Evolutionary conservation across 2,797 vertebrate species (phyloP), one percentile per base, ranked within the genome.

Genomic region (Balearica regulorum): DNA sequence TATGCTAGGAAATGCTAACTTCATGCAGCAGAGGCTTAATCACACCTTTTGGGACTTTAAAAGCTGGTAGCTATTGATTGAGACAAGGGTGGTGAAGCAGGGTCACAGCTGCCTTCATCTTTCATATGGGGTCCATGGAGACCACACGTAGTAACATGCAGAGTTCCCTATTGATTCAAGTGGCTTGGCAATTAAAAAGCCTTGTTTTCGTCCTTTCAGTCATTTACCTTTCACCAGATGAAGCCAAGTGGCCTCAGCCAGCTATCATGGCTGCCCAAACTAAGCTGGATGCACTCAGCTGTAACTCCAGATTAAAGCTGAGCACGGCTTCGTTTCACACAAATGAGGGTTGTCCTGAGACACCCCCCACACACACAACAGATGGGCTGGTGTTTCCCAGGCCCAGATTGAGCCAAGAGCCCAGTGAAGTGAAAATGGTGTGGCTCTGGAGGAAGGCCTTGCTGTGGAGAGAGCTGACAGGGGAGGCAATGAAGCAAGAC

Each of bases 31-130:
- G 69, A 86, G 92, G 51, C 91, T 95, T 96, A 97, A 97, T 97
- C 96, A 91, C 94, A 97, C 96, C 94, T 97, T 97, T 94, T 94
- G 95, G 96, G 96, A 96, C 82, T 91, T 71, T 31, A 90, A 90
- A 96, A 92, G 79, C 92, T 94, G 82, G 87, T 92, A 69, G 70
- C 76, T 97, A 97, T 97, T 96, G 97, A 97, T 96, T 90, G 93
- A 94, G 69, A 94, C 73, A 73, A 75, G 84, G 66, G 69, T 88
- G 84, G 89, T 92, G 91, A 94, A 91, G 76, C 1, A 11, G 79
- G 82, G 95, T 95, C 96, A 89, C 96, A 97, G 95, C 96, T 97
- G 97, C 90, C 82, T 93, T 90, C 76, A 84, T 90, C 93, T 76
- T 92, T 94, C 91, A 90, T 81, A 64, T 41, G 66, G 84, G 44